A percentile compares a stretch with the other conserved stretches of the same genome.
Evolutionary conservation across 2,797 vertebrate species (phyloP).

Genomic region (Micropoecilia bifurca): DNA sequence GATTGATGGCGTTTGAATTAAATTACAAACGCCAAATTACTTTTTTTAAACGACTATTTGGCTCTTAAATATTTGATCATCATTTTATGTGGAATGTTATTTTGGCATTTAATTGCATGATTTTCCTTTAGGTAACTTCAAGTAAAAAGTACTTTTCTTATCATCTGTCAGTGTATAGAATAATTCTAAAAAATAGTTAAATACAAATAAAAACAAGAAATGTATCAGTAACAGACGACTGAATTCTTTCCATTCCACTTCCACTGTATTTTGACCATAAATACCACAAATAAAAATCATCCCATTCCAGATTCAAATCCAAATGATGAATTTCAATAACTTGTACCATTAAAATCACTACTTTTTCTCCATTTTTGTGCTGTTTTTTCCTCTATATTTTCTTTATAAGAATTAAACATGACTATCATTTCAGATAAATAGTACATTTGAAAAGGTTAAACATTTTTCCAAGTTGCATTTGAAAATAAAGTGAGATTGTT

Average conservation of each 20-base stretch:
- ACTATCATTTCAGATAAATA: background rate
- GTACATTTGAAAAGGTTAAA: background rate
- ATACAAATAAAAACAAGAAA: background rate
- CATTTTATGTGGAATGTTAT: background rate
- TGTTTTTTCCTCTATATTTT: background rate
- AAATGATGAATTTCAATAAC: background rate
- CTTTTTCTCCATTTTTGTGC: background rate
- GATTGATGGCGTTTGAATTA: background rate
- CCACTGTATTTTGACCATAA: background rate
- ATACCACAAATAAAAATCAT: background rate
- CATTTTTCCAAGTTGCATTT: background rate
- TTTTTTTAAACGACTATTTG: background rate
- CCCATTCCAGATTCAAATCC: background rate
- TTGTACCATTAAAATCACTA: background rate
- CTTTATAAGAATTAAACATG: background rate
- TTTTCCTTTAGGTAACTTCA: background rate
- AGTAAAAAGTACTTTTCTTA: background rate
- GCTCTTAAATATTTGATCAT: background rate
- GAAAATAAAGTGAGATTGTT: conserved; percentile 7
- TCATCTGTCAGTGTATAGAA: background rate
- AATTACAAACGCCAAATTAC: background rate
- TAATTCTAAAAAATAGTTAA: background rate
- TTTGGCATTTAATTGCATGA: background rate
- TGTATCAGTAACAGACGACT: too few species aligned
- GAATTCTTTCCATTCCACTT: background rate